A percentile compares a stretch with the other conserved stretches of the same genome.
Conservation (phyloP, 2,113 vertebrate species). For the Crotalus tigris region DNA sequence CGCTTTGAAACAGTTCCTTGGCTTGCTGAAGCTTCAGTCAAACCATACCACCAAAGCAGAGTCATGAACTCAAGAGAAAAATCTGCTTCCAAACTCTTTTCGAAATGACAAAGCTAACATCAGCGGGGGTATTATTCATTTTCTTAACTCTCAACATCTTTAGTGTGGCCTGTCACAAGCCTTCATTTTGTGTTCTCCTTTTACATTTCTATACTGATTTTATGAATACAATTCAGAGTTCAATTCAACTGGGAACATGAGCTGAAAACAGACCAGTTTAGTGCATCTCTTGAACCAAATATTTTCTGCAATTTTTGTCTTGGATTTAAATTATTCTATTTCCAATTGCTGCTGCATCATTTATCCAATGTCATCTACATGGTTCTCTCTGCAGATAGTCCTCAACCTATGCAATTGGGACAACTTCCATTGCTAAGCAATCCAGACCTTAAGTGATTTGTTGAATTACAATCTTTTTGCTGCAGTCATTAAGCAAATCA, state of each 20-base stretch:
- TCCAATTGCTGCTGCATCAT: neutral
- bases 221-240: neutral
- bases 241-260: neutral
- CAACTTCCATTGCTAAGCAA: neutral
- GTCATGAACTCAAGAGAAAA: neutral
- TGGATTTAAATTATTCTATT: neutral
- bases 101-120: neutral
- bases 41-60: neutral
- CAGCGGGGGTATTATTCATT: neutral
- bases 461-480: neutral
- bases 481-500: neutral
- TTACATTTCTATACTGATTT: neutral
- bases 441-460: neutral
- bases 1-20: neutral
- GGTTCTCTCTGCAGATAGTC: neutral
- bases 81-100: neutral
- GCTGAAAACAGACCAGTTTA: neutral
- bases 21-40: neutral
- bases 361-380: neutral
- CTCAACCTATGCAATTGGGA: neutral
- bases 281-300: neutral
- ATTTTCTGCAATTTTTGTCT: neutral
- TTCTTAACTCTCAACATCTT: neutral
- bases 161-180: neutral
- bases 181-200: neutral